Evolutionary conservation across 2,113 vertebrate species (phyloP).

Genomic region (Oreochromis tanganicae): DNA sequence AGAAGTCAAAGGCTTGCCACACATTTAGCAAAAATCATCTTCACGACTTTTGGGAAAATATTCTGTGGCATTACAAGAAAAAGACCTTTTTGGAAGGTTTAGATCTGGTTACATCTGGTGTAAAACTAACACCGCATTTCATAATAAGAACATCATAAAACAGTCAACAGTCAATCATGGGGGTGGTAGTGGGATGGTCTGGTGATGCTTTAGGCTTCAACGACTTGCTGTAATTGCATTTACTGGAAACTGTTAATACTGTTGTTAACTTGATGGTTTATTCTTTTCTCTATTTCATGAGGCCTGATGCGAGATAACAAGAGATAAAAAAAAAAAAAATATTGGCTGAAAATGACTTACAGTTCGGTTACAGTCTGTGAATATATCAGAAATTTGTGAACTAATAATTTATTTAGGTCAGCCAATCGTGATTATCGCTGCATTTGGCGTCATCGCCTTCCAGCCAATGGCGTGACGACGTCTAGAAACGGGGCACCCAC

Average conservation of each 20-base stretch:
- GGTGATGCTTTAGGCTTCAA: neutral
- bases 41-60: neutral
- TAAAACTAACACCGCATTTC: neutral
- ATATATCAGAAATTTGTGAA: neutral
- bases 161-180: neutral
- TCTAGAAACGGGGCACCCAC: constrained; percentile 20
- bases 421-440: neutral
- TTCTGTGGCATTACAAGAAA: neutral
- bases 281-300: neutral
- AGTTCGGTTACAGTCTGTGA: neutral
- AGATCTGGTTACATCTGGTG: neutral
- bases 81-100: neutral
- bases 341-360: neutral
- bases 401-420: constrained; percentile 12
- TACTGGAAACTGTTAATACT: neutral
- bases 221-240: neutral
- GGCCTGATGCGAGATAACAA: neutral
- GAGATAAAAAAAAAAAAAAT: neutral
- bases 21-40: neutral
- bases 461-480: constrained; percentile 57
- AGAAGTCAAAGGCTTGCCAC: neutral
- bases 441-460: constrained; percentile 38
- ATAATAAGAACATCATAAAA: neutral
- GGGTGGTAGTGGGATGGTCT: neutral
- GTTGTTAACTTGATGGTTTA: neutral